phyloP scores from a whole-genome alignment of 2,888 invertebrate species.

The Monochamus alternatus region DNA sequence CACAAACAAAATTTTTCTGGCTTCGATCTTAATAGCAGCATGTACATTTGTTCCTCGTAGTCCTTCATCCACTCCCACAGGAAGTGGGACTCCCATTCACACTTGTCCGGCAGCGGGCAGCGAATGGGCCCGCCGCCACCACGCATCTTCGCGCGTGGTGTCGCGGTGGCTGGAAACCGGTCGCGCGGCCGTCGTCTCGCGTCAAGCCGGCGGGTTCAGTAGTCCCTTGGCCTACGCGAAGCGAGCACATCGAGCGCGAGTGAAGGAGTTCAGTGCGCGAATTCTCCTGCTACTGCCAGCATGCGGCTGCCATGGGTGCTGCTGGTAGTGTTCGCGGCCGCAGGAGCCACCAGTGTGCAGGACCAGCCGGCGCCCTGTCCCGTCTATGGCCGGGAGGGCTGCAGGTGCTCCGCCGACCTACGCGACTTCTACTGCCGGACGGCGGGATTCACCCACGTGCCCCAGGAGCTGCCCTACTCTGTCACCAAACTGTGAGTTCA shows the following conservation, averaged over 20 bases:
- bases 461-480: slow-evolving; percentile 55
- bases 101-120: slow-evolving; percentile 10
- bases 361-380: slow-evolving; percentile 52
- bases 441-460: slow-evolving; percentile 59
- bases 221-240: slow-evolving; percentile 51
- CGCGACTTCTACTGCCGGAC: slow-evolving; percentile 60
- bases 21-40: no score
- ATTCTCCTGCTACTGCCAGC: slow-evolving; percentile 42
- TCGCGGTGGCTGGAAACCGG: slow-evolving; percentile 47
- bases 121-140: background rate
- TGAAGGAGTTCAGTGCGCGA: slow-evolving; percentile 44
- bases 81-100: slow-evolving; percentile 24
- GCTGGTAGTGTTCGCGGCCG: slow-evolving; percentile 36
- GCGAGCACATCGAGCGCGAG: slow-evolving; percentile 46
- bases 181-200: slow-evolving; percentile 44
- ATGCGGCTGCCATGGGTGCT: slow-evolving; percentile 47
- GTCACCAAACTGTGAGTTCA: slow-evolving; percentile 61
- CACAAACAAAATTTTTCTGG: no score
- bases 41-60: no score
- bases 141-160: slow-evolving; percentile 30
- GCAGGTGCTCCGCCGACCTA: slow-evolving; percentile 59
- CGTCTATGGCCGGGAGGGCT: slow-evolving; percentile 53
- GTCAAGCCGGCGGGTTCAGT: slow-evolving; percentile 50
- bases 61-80: slow-evolving; percentile 1
- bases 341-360: slow-evolving; percentile 40